phyloP scores from a whole-genome alignment of 1,140 invertebrate genomes.

The Doryteuthis pealeii region DNA sequence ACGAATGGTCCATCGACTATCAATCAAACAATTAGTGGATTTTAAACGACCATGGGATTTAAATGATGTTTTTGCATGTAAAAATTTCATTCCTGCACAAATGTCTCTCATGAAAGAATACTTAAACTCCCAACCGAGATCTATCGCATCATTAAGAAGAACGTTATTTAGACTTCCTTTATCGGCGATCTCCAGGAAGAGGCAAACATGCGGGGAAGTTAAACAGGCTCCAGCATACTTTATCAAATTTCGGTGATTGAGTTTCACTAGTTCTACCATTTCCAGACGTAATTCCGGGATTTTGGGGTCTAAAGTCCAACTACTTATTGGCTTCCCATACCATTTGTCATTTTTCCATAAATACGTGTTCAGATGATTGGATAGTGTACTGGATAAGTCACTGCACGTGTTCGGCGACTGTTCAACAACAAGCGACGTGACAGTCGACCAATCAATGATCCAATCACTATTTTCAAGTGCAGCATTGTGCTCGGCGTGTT shows the following conservation, averaged over 20 bases:
- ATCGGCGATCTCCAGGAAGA: not conserved
- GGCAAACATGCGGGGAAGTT: not conserved
- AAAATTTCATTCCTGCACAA: conserved; percentile 79
- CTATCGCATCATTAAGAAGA: conserved; percentile 26
- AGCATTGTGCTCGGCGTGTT: too few species aligned
- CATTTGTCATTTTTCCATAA: too few species aligned
- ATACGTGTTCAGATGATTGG: too few species aligned
- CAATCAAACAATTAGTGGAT: conserved; percentile 89
- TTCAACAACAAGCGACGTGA: too few species aligned
- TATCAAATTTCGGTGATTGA: not conserved
- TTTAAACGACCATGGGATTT: conserved; percentile 93
- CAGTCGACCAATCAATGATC: too few species aligned
- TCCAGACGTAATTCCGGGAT: not conserved
- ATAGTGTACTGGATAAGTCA: too few species aligned
- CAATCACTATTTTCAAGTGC: too few species aligned
- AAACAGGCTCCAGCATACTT: not conserved
- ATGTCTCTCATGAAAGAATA: conserved; percentile 50
- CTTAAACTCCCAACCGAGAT: conserved; percentile 35
- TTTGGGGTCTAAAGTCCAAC: not conserved
- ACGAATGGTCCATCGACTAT: conserved; percentile 84
- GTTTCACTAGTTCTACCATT: not conserved
- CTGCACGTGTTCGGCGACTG: too few species aligned
- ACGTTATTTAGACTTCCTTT: conserved; percentile 34
- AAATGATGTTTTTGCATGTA: conserved; percentile 78
- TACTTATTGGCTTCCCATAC: too few species aligned